Conservation (phyloP, 2,113 vertebrate genomes). For the Rhodinocichla rosea region DNA sequence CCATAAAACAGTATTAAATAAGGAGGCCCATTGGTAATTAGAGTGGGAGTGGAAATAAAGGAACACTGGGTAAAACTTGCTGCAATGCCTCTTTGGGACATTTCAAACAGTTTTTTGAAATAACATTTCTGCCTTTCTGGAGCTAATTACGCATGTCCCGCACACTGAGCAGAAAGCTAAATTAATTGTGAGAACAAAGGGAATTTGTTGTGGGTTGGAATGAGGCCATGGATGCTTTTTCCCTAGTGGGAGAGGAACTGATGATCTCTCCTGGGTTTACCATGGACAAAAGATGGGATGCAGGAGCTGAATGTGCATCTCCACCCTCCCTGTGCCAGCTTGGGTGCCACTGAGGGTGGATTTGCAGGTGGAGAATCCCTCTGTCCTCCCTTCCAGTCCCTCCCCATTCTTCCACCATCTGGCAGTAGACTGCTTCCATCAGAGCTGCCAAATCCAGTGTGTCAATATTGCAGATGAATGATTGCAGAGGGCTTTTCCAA, state of each 20-base stretch:
- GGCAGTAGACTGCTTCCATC: not conserved
- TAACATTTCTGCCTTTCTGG: slow-evolving; percentile 26
- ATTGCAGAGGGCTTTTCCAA: not conserved
- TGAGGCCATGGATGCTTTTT: not conserved
- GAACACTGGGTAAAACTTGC: not conserved
- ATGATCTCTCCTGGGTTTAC: not conserved
- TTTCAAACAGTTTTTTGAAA: slow-evolving; percentile 39
- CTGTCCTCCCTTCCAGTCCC: slow-evolving; percentile 1
- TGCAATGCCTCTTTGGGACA: slow-evolving; percentile 40
- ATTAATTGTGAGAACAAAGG: slow-evolving; percentile 66
- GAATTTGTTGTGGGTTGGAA: slow-evolving; percentile 38
- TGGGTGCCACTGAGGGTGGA: not conserved
- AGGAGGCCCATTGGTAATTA: slow-evolving; percentile 30
- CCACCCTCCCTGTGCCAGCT: not conserved
- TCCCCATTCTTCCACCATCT: slow-evolving; percentile 9
- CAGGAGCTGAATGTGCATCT: not conserved
- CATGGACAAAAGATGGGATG: not conserved
- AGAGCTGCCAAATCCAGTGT: slow-evolving; percentile 36
- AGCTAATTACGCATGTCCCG: slow-evolving; percentile 30
- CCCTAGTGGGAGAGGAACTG: not conserved
- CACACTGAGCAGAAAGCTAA: slow-evolving; percentile 42
- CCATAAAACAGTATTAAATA: slow-evolving; percentile 40
- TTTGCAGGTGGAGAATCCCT: not conserved
- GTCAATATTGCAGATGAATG: slow-evolving; percentile 3
- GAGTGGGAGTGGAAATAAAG: not conserved